Conservation (phyloP, 2,888 invertebrate species). For the Shargacucullia verbasci region DNA sequence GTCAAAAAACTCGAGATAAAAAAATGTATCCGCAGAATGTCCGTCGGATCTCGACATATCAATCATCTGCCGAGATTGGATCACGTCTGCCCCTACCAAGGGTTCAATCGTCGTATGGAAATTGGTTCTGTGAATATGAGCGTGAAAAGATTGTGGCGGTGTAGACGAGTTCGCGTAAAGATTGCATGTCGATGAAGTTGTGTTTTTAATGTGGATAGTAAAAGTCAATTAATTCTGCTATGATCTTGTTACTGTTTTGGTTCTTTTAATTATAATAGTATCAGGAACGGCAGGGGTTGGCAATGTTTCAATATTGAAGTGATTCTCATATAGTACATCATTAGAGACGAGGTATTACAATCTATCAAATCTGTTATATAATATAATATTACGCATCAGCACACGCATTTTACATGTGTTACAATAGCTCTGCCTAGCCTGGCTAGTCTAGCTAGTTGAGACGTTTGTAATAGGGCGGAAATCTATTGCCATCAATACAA, state of each 20-base stretch:
- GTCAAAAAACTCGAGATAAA: slow-evolving; percentile 73
- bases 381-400: no score
- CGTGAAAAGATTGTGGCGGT: slow-evolving; percentile 34
- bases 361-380: no score
- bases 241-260: not conserved
- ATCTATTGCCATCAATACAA: no score
- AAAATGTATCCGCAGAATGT: slow-evolving; percentile 61
- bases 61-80: slow-evolving; percentile 75
- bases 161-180: slow-evolving; percentile 12
- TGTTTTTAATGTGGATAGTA: not conserved
- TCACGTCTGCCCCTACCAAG: slow-evolving; percentile 65
- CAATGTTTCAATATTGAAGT: no score
- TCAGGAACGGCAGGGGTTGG: no score
- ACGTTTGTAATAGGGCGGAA: no score
- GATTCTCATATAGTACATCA: no score
- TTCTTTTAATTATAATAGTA: no score
- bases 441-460: no score
- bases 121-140: slow-evolving; percentile 46
- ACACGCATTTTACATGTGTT: no score
- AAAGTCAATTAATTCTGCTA: slow-evolving; percentile 7
- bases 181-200: slow-evolving; percentile 3
- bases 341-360: no score
- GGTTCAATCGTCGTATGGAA: slow-evolving; percentile 50
- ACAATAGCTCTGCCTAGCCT: no score
- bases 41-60: slow-evolving; percentile 66